Percentiles rank a stretch among this genome's conserved stretches.
phyloP scores from a whole-genome alignment of 2,888 invertebrate species.

The Amphipoea lucens region DNA sequence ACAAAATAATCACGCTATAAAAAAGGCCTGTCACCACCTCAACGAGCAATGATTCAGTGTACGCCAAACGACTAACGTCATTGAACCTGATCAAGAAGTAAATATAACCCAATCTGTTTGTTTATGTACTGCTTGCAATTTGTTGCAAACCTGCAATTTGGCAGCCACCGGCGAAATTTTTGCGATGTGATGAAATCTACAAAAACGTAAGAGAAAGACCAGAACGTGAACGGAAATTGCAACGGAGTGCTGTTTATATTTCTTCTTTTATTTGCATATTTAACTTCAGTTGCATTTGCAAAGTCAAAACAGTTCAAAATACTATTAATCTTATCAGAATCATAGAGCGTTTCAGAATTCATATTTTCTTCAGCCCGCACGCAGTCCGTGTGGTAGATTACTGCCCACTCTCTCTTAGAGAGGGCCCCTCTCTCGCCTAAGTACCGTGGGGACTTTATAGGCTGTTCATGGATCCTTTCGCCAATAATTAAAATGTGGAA shows the following conservation, averaged over 20 bases:
- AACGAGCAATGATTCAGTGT: slow-evolving; percentile 24
- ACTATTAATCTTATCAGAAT: background rate
- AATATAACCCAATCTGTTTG: slow-evolving; percentile 55
- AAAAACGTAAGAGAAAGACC: slow-evolving; percentile 32
- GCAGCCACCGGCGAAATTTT: slow-evolving; percentile 51
- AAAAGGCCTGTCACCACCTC: slow-evolving; percentile 23
- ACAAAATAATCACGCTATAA: slow-evolving; percentile 25
- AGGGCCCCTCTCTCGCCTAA: too few species aligned
- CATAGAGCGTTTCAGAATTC: background rate
- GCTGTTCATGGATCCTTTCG: background rate
- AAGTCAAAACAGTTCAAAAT: background rate
- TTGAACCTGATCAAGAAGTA: slow-evolving; percentile 31
- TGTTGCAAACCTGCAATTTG: slow-evolving; percentile 56
- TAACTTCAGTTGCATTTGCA: slow-evolving; percentile 17
- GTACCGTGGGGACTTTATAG: background rate
- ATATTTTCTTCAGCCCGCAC: background rate
- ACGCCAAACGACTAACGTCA: slow-evolving; percentile 25
- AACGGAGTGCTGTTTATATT: slow-evolving; percentile 5
- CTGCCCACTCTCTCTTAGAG: background rate
- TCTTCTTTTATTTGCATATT: slow-evolving; percentile 3
- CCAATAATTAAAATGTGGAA: background rate
- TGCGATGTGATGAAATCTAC: slow-evolving; percentile 46
- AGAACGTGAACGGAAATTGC: slow-evolving; percentile 23
- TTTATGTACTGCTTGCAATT: slow-evolving; percentile 55
- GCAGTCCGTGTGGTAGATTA: background rate